Evolutionary conservation across 2,797 vertebrate genomes (phyloP).

Genomic region (Neostethus bicornis): DNA sequence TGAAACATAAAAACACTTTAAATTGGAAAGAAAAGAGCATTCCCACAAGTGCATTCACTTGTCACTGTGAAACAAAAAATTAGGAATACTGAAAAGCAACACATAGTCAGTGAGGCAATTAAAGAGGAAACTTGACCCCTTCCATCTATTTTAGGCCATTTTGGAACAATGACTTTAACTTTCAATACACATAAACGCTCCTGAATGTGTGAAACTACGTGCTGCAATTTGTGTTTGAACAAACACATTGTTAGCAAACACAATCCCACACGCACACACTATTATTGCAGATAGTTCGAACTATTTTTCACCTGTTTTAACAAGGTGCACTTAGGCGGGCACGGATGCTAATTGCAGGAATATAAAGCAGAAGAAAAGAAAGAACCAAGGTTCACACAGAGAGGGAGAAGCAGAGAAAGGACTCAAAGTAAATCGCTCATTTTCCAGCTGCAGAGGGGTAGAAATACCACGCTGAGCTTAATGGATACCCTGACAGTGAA

Average conservation of each 20-base stretch:
- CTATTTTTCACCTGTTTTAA: conserved; percentile 63
- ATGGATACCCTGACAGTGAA: conserved; percentile 59
- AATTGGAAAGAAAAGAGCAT: conserved; percentile 62
- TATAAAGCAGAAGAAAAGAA: conserved; percentile 30
- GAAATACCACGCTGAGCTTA: conserved; percentile 61
- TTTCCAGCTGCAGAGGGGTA: conserved; percentile 41
- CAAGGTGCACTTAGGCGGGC: conserved; percentile 47
- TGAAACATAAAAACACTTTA: conserved; percentile 61
- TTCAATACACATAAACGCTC: conserved; percentile 22
- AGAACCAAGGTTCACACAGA: conserved; percentile 25
- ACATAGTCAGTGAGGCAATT: conserved; percentile 62
- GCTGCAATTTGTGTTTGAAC: background rate
- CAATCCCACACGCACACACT: conserved; percentile 8
- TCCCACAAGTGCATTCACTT: conserved; percentile 49
- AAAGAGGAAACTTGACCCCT: conserved; percentile 50
- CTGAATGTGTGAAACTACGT: conserved; percentile 5
- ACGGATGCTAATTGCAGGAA: conserved; percentile 45
- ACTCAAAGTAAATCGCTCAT: conserved; percentile 33
- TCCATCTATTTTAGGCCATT: conserved; percentile 48
- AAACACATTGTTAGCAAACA: conserved; percentile 13
- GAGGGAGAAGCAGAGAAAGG: conserved; percentile 20
- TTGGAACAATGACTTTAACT: conserved; percentile 40
- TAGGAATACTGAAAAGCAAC: conserved; percentile 63
- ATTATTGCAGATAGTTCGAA: conserved; percentile 34
- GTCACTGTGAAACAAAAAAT: conserved; percentile 61